Percentiles rank a stretch among this genome's conserved stretches.
Conservation (phyloP, 2,888 invertebrate genomes). For the Ceraclea dissimilis region DNA sequence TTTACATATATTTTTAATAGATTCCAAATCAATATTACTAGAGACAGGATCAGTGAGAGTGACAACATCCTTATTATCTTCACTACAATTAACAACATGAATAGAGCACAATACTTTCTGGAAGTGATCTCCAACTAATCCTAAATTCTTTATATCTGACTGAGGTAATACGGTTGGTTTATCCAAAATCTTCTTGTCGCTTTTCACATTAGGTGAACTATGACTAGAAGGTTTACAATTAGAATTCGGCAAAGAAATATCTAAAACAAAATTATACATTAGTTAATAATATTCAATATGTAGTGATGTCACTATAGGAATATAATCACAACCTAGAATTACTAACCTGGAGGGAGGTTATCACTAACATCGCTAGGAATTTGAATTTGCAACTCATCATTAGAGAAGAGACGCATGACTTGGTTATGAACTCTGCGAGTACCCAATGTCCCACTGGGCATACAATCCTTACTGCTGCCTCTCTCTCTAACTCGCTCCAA, state of each 20-base stretch:
- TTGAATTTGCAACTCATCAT: slow-evolving; percentile 18
- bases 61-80: not conserved
- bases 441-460: slow-evolving; percentile 51
- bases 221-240: not conserved
- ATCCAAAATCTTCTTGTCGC: not conserved
- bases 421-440: slow-evolving; percentile 70
- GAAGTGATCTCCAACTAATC: slow-evolving; percentile 18
- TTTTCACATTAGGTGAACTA: slow-evolving; percentile 5
- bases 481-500: slow-evolving; percentile 68
- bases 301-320: too few relatives aligned
- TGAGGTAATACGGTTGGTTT: not conserved
- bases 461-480: slow-evolving; percentile 46
- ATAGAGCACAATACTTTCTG: slow-evolving; percentile 17
- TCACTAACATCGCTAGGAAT: not conserved
- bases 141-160: slow-evolving; percentile 19
- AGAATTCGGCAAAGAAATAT: slow-evolving; percentile 2
- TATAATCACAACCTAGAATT: not conserved
- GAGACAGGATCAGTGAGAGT: not conserved
- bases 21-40: slow-evolving; percentile 9
- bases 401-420: slow-evolving; percentile 43
- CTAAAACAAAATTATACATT: too few relatives aligned
- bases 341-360: not conserved
- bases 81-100: slow-evolving; percentile 9
- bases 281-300: too few relatives aligned
- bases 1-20: slow-evolving; percentile 13